These are phyloP conservation scores for Gasteruption jaculator DNA, from an alignment of 2,888 invertebrate genomes.

Conservation along the genomic window DNA sequence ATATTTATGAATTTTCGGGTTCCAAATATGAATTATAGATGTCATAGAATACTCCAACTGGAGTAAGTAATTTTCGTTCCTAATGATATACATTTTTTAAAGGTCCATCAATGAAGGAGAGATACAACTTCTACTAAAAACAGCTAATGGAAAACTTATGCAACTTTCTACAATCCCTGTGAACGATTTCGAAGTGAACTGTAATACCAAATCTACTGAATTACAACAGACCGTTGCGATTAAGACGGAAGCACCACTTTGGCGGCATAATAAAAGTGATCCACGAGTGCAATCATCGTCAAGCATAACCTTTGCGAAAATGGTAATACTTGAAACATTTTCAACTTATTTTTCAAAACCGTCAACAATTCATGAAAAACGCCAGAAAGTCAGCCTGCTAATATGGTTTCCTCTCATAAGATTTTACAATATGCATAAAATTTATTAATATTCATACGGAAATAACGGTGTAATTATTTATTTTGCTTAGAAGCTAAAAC, in stretches of 20 bases:
- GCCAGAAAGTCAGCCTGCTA: too few species aligned
- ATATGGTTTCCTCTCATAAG: too few species aligned
- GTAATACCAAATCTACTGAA: slow-evolving; percentile 16
- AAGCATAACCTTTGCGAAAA: slow-evolving; percentile 41
- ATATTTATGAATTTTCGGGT: slow-evolving; percentile 5
- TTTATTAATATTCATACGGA: slow-evolving; percentile 8
- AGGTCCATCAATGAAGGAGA: slow-evolving; percentile 45
- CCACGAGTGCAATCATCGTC: slow-evolving; percentile 19
- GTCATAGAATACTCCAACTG: neutral
- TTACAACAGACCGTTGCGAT: slow-evolving; percentile 32
- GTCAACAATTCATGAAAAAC: too few species aligned
- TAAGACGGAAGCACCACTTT: slow-evolving; percentile 31
- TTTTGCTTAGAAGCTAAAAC: slow-evolving; percentile 52
- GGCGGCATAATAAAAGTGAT: slow-evolving; percentile 22
- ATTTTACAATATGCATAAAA: too few species aligned
- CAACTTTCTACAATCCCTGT: slow-evolving; percentile 50
- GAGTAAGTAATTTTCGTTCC: neutral
- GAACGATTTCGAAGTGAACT: slow-evolving; percentile 18
- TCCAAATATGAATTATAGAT: neutral
- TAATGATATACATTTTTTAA: slow-evolving; percentile 3
- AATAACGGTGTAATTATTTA: slow-evolving; percentile 8
- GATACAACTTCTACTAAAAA: slow-evolving; percentile 54
- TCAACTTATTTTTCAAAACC: too few species aligned
- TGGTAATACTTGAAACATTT: slow-evolving; percentile 44
- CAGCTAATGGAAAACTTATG: slow-evolving; percentile 55